phyloP scores from a whole-genome alignment of 2,797 vertebrate genomes.

The Paguma larvata region DNA sequence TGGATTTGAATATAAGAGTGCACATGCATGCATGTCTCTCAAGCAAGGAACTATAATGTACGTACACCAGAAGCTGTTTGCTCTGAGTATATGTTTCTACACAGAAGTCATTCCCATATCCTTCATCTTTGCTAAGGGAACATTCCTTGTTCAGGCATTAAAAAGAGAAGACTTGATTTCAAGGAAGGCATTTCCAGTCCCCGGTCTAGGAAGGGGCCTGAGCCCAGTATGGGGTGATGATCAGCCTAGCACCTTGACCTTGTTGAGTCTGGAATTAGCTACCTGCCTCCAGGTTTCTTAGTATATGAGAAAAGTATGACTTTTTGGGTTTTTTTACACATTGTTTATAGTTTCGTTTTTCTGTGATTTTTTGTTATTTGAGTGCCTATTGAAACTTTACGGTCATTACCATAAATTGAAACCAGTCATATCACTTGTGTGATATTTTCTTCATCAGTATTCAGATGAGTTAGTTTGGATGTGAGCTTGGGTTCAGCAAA shows the following conservation, averaged over 20 bases:
- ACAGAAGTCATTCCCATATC: not conserved
- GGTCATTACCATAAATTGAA: constrained; percentile 5
- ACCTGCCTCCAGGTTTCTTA: constrained; percentile 6
- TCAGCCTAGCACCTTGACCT: not conserved
- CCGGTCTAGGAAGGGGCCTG: not conserved
- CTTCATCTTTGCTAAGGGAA: not conserved
- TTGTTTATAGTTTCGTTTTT: not conserved
- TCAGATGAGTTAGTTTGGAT: not conserved
- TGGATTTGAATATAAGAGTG: not conserved
- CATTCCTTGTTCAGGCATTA: not conserved
- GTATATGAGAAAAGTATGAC: not conserved
- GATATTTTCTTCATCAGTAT: not conserved
- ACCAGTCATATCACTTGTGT: not conserved
- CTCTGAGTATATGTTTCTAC: not conserved
- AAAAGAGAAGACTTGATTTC: not conserved
- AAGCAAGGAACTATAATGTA: not conserved
- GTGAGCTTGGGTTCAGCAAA: not conserved
- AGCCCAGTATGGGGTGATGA: not conserved
- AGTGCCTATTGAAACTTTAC: not conserved
- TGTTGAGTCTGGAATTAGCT: not conserved
- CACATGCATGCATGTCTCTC: not conserved
- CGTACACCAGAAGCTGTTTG: not conserved
- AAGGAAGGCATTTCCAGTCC: not conserved
- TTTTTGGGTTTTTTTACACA: not conserved
- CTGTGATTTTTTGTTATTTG: not conserved